phyloP scores from a whole-genome alignment of 2,113 vertebrate genomes.

The Carassius gibelio region DNA sequence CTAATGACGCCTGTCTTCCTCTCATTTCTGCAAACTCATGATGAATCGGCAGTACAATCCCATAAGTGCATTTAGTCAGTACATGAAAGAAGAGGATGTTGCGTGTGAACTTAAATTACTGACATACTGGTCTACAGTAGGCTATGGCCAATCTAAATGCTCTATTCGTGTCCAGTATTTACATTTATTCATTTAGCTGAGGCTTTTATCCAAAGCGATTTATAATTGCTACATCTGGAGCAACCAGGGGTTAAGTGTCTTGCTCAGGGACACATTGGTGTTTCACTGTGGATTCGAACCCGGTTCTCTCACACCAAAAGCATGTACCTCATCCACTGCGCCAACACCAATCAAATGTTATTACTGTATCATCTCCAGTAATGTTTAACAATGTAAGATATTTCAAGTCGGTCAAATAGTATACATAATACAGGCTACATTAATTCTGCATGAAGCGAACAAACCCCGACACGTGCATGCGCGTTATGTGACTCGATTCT shows the following conservation, averaged over 20 bases:
- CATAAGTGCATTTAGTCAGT: background rate
- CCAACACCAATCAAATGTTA: too few species aligned
- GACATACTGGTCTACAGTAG: background rate
- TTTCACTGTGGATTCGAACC: too few species aligned
- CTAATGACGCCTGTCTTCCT: background rate
- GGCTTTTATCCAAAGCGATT: too few species aligned
- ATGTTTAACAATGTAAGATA: too few species aligned
- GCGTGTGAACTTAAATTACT: background rate
- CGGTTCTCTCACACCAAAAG: too few species aligned
- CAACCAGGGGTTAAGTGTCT: too few species aligned
- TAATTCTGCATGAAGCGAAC: background rate
- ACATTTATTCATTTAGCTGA: too few species aligned
- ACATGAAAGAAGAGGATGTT: background rate
- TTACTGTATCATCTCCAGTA: too few species aligned
- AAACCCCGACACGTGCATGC: background rate
- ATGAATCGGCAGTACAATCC: background rate
- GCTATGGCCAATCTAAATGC: background rate
- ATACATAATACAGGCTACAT: too few species aligned
- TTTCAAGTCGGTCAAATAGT: background rate
- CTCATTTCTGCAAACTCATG: slow-evolving; percentile 24
- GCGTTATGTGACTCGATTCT: background rate
- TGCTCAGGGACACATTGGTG: too few species aligned
- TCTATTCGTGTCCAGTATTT: background rate
- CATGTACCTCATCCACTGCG: too few species aligned
- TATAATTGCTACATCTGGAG: too few species aligned